Evolutionary conservation across 2,113 vertebrate genomes (phyloP).

Genomic region (Melanotaenia duboulayi): DNA sequence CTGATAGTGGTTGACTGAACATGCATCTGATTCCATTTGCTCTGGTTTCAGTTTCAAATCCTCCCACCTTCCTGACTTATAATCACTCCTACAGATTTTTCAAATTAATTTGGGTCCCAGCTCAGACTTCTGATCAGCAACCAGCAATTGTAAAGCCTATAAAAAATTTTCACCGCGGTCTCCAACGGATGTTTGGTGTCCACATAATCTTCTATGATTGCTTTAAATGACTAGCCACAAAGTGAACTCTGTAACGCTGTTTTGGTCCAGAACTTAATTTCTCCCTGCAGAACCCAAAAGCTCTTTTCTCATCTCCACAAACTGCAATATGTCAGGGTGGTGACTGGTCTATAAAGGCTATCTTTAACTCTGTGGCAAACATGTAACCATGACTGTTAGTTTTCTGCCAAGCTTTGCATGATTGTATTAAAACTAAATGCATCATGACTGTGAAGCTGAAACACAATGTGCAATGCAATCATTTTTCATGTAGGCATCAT

Average conservation of each 20-base stretch:
- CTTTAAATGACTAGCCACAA: slow-evolving; percentile 42
- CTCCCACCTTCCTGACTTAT: slow-evolving; percentile 79
- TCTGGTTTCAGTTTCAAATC: slow-evolving; percentile 78
- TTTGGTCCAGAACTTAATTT: slow-evolving; percentile 31
- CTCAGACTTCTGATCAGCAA: slow-evolving; percentile 55
- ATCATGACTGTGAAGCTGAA: slow-evolving; percentile 14
- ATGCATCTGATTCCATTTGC: slow-evolving; percentile 73
- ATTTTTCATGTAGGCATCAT: slow-evolving; percentile 53
- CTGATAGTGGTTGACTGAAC: slow-evolving; percentile 70
- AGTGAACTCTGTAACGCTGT: slow-evolving; percentile 19
- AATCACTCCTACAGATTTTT: slow-evolving; percentile 74
- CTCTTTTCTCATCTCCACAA: slow-evolving; percentile 28
- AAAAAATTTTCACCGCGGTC: slow-evolving; percentile 26
- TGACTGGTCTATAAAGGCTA: slow-evolving; percentile 64
- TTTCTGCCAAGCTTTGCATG: slow-evolving; percentile 41
- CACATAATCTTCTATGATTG: slow-evolving; percentile 45
- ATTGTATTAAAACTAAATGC: slow-evolving; percentile 46
- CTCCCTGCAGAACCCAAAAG: slow-evolving; percentile 34
- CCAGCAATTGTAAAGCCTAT: slow-evolving; percentile 26
- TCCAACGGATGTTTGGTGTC: slow-evolving; percentile 44
- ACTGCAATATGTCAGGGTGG: slow-evolving; percentile 53
- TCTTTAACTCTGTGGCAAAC: slow-evolving; percentile 68
- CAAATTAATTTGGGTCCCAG: slow-evolving; percentile 42
- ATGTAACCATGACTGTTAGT: slow-evolving; percentile 50
- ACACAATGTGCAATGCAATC: slow-evolving; percentile 45